phyloP scores from a whole-genome alignment of 2,113 vertebrate species.

The Ctenodactylus gundi region DNA sequence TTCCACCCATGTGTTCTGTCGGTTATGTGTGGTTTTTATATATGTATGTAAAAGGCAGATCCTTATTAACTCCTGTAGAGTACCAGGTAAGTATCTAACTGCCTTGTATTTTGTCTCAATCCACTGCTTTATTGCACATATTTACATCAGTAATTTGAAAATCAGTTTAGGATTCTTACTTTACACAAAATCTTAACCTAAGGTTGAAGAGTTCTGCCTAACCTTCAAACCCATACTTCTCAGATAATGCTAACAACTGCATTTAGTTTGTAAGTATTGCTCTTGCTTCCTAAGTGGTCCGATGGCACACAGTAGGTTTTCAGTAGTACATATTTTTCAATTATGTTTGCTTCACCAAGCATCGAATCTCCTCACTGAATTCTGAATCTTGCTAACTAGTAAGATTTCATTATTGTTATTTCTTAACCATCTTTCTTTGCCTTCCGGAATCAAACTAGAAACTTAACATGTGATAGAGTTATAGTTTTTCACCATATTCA shows the following conservation, averaged over 20 bases:
- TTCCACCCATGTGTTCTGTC: not conserved
- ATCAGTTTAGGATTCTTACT: not conserved
- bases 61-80: not conserved
- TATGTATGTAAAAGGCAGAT: not conserved
- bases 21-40: not conserved
- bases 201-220: not conserved
- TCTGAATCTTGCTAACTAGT: not conserved
- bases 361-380: not conserved
- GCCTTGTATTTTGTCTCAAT: not conserved
- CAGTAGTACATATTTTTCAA: not conserved
- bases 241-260: not conserved
- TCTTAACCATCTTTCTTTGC: not conserved
- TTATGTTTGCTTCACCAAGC: not conserved
- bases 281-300: not conserved
- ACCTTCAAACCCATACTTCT: not conserved
- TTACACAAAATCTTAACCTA: not conserved
- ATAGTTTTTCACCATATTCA: not conserved
- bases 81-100: not conserved
- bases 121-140: not conserved
- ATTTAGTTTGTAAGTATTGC: not conserved
- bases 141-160: not conserved
- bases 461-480: not conserved
- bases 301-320: not conserved
- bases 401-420: not conserved
- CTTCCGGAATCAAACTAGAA: not conserved